A percentile compares a stretch with the other conserved stretches of the same genome.
Evolutionary conservation across 2,797 vertebrate species (phyloP).

Genomic region (Cyclura pinguis): DNA sequence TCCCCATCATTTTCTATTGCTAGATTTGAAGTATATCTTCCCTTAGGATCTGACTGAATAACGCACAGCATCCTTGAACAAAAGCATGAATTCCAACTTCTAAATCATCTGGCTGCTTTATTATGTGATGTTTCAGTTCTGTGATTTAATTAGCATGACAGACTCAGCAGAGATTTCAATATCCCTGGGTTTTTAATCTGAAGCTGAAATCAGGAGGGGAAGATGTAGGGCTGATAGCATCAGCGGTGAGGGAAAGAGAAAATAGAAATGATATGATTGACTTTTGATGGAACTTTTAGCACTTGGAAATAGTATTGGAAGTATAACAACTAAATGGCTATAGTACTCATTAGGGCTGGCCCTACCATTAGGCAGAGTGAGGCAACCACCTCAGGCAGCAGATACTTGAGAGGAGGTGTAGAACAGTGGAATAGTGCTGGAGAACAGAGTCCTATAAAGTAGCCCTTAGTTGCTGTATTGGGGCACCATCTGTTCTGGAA

Average conservation of each 20-base stretch:
- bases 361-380: no score
- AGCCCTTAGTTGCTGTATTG: background rate
- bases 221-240: background rate
- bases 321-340: background rate
- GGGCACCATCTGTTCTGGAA: background rate
- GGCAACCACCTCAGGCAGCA: background rate
- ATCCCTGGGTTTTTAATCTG: background rate
- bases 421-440: background rate
- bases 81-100: constrained; percentile 4
- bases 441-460: background rate
- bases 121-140: constrained; percentile 34
- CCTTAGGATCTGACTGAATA: constrained; percentile 25
- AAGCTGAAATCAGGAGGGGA: background rate
- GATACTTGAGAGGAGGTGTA: background rate
- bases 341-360: no score
- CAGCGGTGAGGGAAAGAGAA: background rate
- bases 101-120: constrained; percentile 29
- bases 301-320: background rate
- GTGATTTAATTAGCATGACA: constrained; percentile 44
- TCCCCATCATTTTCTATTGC: constrained; percentile 32
- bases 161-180: background rate
- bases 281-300: background rate
- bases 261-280: background rate
- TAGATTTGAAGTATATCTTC: background rate
- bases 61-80: constrained; percentile 52